Evolutionary conservation across 2,797 vertebrate species (phyloP), one percentile per base, ranked within the genome.

Genomic region (Orestias chungarensis): DNA sequence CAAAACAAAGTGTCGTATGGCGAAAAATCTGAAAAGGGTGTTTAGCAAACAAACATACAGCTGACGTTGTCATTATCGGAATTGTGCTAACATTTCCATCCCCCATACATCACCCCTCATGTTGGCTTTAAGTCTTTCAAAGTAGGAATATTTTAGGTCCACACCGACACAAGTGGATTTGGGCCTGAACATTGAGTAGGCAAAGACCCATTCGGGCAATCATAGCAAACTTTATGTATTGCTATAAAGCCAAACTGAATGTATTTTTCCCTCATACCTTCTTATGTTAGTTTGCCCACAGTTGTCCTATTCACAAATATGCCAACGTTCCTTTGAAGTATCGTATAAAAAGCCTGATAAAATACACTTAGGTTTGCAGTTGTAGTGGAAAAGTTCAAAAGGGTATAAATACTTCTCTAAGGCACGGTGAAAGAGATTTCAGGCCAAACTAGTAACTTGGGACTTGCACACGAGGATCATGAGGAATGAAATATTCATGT

Each of bases 361-460:
- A 62, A 15, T 25, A 15, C 23, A 42, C 12, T 40, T 10, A 40
- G 7, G 23, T 62, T 14, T 15, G 12, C 6, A 6, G 35, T 15
- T 62, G 2, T 23, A 40, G 38, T 42, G 59, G 12, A 62, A 62
- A 62, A 3, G 35, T 15, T 42, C 18, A 42, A 62, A 25, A 40
- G 57, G 57, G 33, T n/a, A 38, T 38, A 40, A 61, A 61, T 40
- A 40, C 57, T n/a, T 61, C 40, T 61, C 20, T 35, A 61, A 62
- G 59, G 23, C 6, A 11, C 25, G 14, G 6, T 7, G n/a, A 12
- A 14, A 25, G 11, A 40, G n/a, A 64, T 27, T 68, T 57, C 29
- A 43, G 47, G 61, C 46, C 69, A 20, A 59, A 61, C 64, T 44
- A 57, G 79, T 18, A 42, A 57, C 64, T 70, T 66, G 50, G 25